Evolutionary conservation across 2,888 invertebrate species (phyloP).

Genomic region (Eilema caniola): DNA sequence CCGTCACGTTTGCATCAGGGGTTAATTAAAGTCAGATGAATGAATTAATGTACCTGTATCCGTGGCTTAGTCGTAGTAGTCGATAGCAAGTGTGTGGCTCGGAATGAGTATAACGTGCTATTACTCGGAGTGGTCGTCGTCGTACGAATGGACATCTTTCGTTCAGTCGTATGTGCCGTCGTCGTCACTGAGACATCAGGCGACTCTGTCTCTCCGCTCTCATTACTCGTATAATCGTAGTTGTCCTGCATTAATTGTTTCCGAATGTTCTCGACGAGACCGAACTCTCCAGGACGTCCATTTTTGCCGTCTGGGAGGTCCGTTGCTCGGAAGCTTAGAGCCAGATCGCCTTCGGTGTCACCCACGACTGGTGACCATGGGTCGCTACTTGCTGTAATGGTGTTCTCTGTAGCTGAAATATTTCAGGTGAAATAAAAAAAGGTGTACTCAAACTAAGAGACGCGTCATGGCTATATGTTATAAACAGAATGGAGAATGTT

Average conservation of each 20-base stretch:
- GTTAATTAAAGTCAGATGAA: neutral
- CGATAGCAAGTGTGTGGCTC: neutral
- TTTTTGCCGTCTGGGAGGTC: neutral
- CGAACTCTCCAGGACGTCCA: slow-evolving; percentile 12
- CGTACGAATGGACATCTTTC: neutral
- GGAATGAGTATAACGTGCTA: neutral
- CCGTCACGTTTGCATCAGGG: no score
- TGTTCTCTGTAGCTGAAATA: slow-evolving; percentile 9
- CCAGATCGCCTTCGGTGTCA: slow-evolving; percentile 2
- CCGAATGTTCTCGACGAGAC: slow-evolving; percentile 48
- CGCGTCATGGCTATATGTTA: neutral
- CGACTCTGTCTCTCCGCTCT: slow-evolving; percentile 19
- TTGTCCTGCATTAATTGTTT: slow-evolving; percentile 65
- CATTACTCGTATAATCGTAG: slow-evolving; percentile 62
- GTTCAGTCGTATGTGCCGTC: neutral
- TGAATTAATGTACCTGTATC: neutral
- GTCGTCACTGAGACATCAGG: neutral
- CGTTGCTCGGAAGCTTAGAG: neutral
- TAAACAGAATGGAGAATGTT: no score
- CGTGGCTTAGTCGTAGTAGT: neutral
- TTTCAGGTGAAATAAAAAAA: neutral
- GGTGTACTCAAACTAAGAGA: neutral
- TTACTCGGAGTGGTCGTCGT: neutral
- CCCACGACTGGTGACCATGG: slow-evolving; percentile 17
- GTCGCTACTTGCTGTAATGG: neutral